Evolutionary conservation across 2,113 vertebrate species (phyloP), one percentile per base, ranked within the genome.

Genomic region (Prunella fulvescens): DNA sequence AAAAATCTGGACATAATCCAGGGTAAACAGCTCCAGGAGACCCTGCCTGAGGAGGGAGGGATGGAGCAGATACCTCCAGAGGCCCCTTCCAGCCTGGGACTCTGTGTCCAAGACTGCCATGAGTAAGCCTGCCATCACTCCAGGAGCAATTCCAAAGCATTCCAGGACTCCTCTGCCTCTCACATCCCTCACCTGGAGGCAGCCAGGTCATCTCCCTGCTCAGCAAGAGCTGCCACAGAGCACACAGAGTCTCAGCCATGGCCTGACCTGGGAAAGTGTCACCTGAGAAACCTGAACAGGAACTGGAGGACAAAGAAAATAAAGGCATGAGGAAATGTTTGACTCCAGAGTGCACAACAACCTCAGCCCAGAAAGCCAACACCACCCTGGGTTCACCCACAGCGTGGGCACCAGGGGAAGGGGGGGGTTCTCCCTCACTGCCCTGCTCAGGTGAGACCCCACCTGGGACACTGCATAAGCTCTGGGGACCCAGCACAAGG

Each of bases 161-260:
- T 51, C 57, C 73, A 64, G 15, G 47, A 50, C 4, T 19, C 10
- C 37, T 22, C 3, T 40, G 48, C 54, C 35, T 57, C 47, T 42
- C 58, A 14, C 10, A 20, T 33, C 54, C 57, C 51, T 64, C 60
- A 5, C 20, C 39, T 42, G 29, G 17, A 54, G 40, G 33, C 65
- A 65, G 22, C 39, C 44, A 81, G 44, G 20, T 47, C 7, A 83
- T 31, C 16, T 35, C 50, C n/a, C 26, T 26, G 54, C 39, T 62
- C 62, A 88, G 51, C 29, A 53, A 24, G n/a, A 51, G 31, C 16
- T 37, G 11, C 23, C 2, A 10, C 47, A 33, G 26, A 74, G 15
- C 0, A 3, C 6, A 2, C 0, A 28, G 31, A 86, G 57, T 7
- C 44, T 44, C 53, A 53, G 33, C 51, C 67, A 7, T 6, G 45